Evolutionary conservation across 1,140 invertebrate genomes (phyloP), one percentile per base, ranked within the genome.

Genomic region (Hirudo medicinalis): DNA sequence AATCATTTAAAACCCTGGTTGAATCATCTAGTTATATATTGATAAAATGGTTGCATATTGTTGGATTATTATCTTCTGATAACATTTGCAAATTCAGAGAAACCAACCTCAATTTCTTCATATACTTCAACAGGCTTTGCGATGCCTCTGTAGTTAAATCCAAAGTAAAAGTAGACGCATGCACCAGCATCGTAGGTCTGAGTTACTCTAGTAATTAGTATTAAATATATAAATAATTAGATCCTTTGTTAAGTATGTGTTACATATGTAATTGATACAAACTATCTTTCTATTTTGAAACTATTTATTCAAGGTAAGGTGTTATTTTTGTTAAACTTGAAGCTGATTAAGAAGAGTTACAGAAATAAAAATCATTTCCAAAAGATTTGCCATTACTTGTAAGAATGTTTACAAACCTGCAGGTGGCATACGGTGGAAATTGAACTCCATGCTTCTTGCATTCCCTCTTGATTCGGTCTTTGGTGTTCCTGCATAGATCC

Each of bases 141-240:
- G 20, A 89, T 81, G 13, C 85, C 83, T 8, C 80, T 78, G 78
- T 89, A 89, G 78, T 91, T 93, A 81, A 95, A 94, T 0, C 87
- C 95, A 84, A 98, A 93, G 81, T 99, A 99, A 82, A 99, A 98
- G 80, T 99, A 99, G 69, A 98, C 89, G 80, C 94, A 97, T 76
- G 94, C 94, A 0, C 96, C 95, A 2, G 89, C 88, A 80, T 99
- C 96, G 78, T 99, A 96, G 0, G 92, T 94, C 83, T 99, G 95
- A 8, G 94, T 98, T 0, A 98, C 89, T 9, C 95, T 81, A 76
- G 15, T 49, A 49, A 49, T 49, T 8, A 13, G 15, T 49, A 49
- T 4, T 76, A 77, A 72, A 55, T 49, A 17, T 11, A 8, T 76
- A 77, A 72, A 55, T 49, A 17, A 9, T 49, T 49, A 49, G 43